phyloP scores from a whole-genome alignment of 2,797 vertebrate genomes.

The Enteromius radiatus region DNA sequence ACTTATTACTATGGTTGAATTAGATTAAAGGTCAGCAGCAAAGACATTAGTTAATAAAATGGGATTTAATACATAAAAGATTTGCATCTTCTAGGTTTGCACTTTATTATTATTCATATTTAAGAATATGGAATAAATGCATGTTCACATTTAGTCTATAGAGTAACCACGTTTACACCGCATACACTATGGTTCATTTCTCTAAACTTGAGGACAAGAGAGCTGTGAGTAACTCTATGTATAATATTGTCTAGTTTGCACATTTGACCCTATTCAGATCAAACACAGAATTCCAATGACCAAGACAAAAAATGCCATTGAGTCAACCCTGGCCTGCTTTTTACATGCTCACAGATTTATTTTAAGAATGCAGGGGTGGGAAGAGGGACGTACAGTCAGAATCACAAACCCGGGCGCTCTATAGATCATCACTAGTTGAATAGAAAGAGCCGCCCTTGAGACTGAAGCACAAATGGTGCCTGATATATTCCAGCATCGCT shows the following conservation, averaged over 20 bases:
- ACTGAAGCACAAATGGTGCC: slow-evolving; percentile 29
- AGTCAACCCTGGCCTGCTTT: not conserved
- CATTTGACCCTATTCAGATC: not conserved
- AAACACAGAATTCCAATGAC: not conserved
- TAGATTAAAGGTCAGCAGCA: too few relatives aligned
- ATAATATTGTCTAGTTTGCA: not conserved
- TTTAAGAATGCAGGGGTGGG: slow-evolving; percentile 37
- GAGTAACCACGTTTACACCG: too few relatives aligned
- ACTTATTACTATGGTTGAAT: too few relatives aligned
- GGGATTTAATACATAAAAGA: too few relatives aligned
- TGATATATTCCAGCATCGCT: slow-evolving; percentile 37
- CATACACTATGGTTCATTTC: not conserved
- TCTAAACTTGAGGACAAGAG: not conserved
- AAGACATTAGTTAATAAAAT: too few relatives aligned
- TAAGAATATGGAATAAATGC: too few relatives aligned
- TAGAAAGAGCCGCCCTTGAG: slow-evolving; percentile 40
- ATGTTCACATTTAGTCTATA: too few relatives aligned
- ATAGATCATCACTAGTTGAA: slow-evolving; percentile 53
- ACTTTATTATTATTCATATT: too few relatives aligned
- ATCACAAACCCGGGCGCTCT: slow-evolving; percentile 33
- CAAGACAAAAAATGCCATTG: not conserved
- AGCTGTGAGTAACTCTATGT: not conserved
- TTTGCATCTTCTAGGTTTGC: too few relatives aligned
- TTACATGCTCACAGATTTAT: slow-evolving; percentile 38
- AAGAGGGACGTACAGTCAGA: slow-evolving; percentile 31